Evolutionary conservation across 1,140 invertebrate species (phyloP), one percentile per base, ranked within the genome.

Genomic region (Drosophila pectinifera): DNA sequence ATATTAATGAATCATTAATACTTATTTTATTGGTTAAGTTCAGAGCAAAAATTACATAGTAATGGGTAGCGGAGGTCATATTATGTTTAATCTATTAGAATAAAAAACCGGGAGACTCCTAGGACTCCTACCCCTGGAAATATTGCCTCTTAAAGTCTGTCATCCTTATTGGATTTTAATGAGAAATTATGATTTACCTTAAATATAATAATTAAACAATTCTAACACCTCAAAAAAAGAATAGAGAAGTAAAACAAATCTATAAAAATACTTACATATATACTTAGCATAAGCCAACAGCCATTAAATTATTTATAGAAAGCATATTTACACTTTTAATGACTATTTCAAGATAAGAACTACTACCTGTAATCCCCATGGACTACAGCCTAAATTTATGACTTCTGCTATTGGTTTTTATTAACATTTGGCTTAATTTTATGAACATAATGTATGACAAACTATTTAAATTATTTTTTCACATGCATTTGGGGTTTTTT

Each of bases 351-450:
- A 53, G 31, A 10, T 36, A 22, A 22, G 18, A 34, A 51, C 28
- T 36, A 10, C 4, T 22, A 36, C 18, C 31, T 36, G 18, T 51
- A 51, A 51, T 51, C 49, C 18, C 4, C 5, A 1, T 0, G 13
- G 28, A 34, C 20, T 34, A 7, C 49, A 36, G n/a, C 49, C 7
- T 36, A 0, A 36, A 51, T 36, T 51, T 51, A 51, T 51, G 7
- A 13, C 18, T 36, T 10, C 18, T 51, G 5, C 10, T 62, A 61
- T 56, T 20, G 13, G 31, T 2, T 49, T 28, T 13, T 49, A 49
- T 16, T 51, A 18, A n/a, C 28, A 36, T 36, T 51, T 51, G 49
- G 1, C 28, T 36, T 51, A n/a, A 51, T 51, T 51, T 51, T 51
- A 36, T 51, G 49, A 13, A 14, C 10, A 20, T 14, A 5, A 14